phyloP scores from a whole-genome alignment of 2,797 vertebrate genomes.

The Falco biarmicus region DNA sequence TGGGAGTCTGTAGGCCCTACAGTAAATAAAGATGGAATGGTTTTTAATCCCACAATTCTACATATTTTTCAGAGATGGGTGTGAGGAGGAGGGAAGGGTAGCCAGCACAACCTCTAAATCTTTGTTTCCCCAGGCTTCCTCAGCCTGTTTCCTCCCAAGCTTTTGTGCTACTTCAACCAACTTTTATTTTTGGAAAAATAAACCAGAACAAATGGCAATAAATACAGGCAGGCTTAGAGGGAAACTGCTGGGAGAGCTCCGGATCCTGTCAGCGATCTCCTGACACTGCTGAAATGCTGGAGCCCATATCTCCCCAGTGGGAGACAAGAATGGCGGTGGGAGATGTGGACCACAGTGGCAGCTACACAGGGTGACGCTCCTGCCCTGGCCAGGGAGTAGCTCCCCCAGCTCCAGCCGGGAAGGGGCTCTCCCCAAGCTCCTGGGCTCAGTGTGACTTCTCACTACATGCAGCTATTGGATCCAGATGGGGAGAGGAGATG shows the following conservation, averaged over 20 bases:
- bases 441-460: fast-evolving
- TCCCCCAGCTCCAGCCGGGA: not conserved
- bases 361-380: not conserved
- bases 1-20: not conserved
- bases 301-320: not conserved
- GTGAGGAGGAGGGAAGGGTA: not conserved
- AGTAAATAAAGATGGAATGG: not conserved
- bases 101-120: not conserved
- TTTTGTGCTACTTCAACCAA: conserved; percentile 14
- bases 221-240: not conserved
- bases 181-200: conserved; percentile 42
- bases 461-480: not conserved
- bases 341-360: not conserved
- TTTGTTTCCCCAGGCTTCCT: not conserved
- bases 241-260: not conserved
- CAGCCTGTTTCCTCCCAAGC: not conserved
- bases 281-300: not conserved
- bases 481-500: not conserved
- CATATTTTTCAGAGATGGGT: not conserved
- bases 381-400: not conserved
- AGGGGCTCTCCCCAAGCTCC: not conserved
- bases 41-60: not conserved
- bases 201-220: conserved; percentile 35
- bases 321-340: not conserved
- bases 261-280: not conserved